These are phyloP conservation scores for Eptatretus burgeri DNA, from an alignment of 2,113 vertebrate genomes.

Conservation along the genomic window DNA sequence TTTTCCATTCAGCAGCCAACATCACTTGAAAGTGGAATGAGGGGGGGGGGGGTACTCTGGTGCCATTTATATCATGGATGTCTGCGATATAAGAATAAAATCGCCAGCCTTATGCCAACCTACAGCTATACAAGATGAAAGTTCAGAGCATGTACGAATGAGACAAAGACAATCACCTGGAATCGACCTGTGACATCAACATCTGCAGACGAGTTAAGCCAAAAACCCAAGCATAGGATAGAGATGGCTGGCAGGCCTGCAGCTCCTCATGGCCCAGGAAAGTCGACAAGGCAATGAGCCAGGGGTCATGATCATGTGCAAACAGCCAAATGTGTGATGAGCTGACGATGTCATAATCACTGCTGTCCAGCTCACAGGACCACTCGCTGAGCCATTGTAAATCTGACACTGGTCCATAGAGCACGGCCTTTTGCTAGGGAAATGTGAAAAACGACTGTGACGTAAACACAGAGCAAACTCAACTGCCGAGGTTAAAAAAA, in stretches of 20 bases:
- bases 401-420: slow-evolving; percentile 36
- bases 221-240: slow-evolving; percentile 87
- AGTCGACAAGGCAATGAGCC: slow-evolving; percentile 89
- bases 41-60: no score
- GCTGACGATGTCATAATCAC: slow-evolving; percentile 82
- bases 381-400: slow-evolving; percentile 92
- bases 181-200: slow-evolving; percentile 70
- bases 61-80: no score
- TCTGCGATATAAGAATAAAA: no score
- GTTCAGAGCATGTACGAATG: not conserved
- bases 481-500: no score
- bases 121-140: no score
- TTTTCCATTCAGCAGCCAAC: no score
- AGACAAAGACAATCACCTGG: slow-evolving; percentile 31
- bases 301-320: slow-evolving; percentile 75
- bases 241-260: slow-evolving; percentile 71
- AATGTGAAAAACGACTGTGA: no score
- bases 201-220: slow-evolving; percentile 71
- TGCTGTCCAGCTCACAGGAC: slow-evolving; percentile 70
- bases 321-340: slow-evolving; percentile 97
- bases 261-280: slow-evolving; percentile 80
- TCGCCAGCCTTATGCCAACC: no score
- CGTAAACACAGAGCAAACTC: no score
- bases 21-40: no score
- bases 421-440: no score